A percentile compares a stretch with the other conserved stretches of the same genome.
These are phyloP conservation scores for Drosophila erecta DNA, from an alignment of 1,140 invertebrate genomes.

Conservation along the genomic window DNA sequence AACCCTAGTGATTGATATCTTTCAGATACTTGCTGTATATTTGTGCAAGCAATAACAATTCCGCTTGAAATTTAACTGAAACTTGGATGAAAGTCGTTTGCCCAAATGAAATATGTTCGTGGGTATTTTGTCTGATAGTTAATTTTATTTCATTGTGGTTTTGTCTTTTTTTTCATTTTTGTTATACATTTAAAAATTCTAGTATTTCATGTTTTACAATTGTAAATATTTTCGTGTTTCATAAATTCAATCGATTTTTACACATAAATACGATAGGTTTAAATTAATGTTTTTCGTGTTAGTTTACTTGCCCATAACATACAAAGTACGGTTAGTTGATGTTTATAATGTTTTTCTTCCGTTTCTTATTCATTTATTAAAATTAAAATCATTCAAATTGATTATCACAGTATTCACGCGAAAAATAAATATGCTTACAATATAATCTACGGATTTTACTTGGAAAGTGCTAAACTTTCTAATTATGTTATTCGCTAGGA, in stretches of 20 bases:
- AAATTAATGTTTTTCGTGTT: constrained; percentile 47
- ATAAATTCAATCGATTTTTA: constrained; percentile 69
- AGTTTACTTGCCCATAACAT: constrained; percentile 70
- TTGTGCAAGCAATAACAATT: not conserved
- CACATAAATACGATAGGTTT: constrained; percentile 43
- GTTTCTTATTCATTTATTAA: constrained; percentile 51
- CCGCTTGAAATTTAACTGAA: not conserved
- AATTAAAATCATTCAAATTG: constrained; percentile 83
- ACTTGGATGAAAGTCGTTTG: not conserved
- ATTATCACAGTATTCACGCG: constrained; percentile 83
- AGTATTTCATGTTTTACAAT: constrained; percentile 64
- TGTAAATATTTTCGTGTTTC: constrained; percentile 47
- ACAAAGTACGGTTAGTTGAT: constrained; percentile 46
- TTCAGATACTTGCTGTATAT: constrained; percentile 19
- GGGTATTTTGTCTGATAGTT: constrained; percentile 53
- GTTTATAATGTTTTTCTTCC: constrained; percentile 33
- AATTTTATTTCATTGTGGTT: constrained; percentile 61
- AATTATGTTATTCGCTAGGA: constrained; percentile 69
- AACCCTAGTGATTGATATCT: constrained; percentile 38
- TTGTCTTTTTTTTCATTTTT: constrained; percentile 22
- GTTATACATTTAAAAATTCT: constrained; percentile 75
- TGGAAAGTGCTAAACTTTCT: constrained; percentile 31
- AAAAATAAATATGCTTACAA: constrained; percentile 75
- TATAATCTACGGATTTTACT: constrained; percentile 12
- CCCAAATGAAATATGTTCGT: not conserved